Evolutionary conservation across 2,888 invertebrate species (phyloP).

Genomic region (Thelaira solivaga): DNA sequence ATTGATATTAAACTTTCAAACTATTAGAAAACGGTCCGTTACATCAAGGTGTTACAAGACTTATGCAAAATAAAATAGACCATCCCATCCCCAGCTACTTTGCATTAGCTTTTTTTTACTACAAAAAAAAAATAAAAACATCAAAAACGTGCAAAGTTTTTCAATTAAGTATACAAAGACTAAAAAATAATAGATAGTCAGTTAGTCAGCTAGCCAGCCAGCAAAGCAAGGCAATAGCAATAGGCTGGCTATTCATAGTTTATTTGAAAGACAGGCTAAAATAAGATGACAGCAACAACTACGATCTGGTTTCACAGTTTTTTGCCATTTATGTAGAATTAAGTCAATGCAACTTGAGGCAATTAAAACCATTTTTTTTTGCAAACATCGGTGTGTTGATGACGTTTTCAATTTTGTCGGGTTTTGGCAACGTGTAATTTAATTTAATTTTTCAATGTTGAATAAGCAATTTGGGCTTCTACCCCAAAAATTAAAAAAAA

Average conservation of each 20-base stretch:
- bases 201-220: conserved; percentile 4
- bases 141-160: conserved; percentile 52
- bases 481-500: too few relatives aligned
- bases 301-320: conserved; percentile 55
- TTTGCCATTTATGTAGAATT: conserved; percentile 60
- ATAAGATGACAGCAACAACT: conserved; percentile 41
- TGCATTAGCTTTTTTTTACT: not conserved
- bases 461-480: conserved; percentile 28
- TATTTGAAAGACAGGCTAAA: conserved; percentile 20
- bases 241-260: not conserved
- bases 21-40: too few relatives aligned
- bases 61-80: conserved; percentile 7
- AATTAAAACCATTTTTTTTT: conserved; percentile 52
- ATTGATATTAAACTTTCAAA: too few relatives aligned
- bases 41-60: conserved; percentile 22
- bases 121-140: conserved; percentile 22
- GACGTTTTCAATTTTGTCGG: conserved; percentile 17
- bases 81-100: not conserved
- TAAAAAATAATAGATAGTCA: not conserved
- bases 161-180: conserved; percentile 51
- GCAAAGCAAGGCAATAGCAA: not conserved
- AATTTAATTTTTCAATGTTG: conserved; percentile 1
- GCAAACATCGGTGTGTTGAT: not conserved
- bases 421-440: conserved; percentile 15
- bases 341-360: conserved; percentile 60